Evolutionary conservation across 2,113 vertebrate species (phyloP), one percentile per base, ranked within the genome.

Genomic region (Oreotrochilus melanogaster): DNA sequence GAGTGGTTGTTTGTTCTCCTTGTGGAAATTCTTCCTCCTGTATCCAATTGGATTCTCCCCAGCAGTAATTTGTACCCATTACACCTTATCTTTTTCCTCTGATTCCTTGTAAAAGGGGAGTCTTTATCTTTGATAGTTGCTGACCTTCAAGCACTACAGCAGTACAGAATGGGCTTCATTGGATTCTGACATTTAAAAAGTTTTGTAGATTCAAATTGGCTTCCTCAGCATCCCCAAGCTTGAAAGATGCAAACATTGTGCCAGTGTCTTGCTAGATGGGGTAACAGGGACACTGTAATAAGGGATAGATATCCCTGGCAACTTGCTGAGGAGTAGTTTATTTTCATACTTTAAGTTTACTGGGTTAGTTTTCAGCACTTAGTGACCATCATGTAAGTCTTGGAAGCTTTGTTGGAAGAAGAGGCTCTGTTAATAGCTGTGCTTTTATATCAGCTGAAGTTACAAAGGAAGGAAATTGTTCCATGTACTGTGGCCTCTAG

Each of bases 161-260:
- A 48, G 47, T 48, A 48, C 21, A 23, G 18, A 42, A 10, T 18
- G 7, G 28, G 6, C 27, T 79, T 62, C 0, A 19, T 79, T 74
- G 47, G 23, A 33, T 54, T 78, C 22, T 21, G 48, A 39, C 1
- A 0, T 18, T 18, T 9, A 54, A 6, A 9, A 19, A 14, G 8
- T 37, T 37, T 58, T 54, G 16, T 74, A 17, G 7, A 8, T 31
- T 82, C 14, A 37, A 10, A 23, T 11, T 50, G 16, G 33, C 58
- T 58, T 31, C 37, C 67, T 66, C 22, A 53, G 25, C 9, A 7
- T 15, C 60, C 45, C 6, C 8, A 5, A 61, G 16, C 66, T 84
- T 58, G 57, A 12, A 67, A 18, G 72, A 27, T 16, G 18, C 31
- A 60, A 42, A 24, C 2, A 2, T 15, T 35, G 16, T 31, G 15